Percentiles rank a stretch among this genome's conserved stretches.
Evolutionary conservation across 2,113 vertebrate genomes (phyloP).

Genomic region (Centropristis striata): DNA sequence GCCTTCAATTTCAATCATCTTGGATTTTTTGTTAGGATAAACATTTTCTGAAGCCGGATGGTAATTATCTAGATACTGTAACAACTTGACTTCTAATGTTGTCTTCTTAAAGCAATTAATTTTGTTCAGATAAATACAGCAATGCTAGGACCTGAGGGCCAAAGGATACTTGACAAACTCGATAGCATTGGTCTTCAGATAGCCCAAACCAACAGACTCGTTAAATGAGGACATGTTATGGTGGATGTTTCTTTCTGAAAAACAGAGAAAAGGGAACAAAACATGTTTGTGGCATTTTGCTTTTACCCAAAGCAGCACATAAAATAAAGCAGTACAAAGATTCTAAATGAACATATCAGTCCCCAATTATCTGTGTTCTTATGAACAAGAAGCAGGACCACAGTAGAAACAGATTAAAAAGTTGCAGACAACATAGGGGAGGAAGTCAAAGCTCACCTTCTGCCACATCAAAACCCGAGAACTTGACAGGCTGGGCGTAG

Average conservation of each 20-base stretch:
- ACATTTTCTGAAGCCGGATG: too few relatives aligned
- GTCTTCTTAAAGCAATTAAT: background rate
- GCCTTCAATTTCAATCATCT: too few relatives aligned
- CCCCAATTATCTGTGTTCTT: background rate
- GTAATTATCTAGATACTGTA: too few relatives aligned
- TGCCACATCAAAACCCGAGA: slow-evolving; percentile 96
- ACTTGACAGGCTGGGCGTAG: slow-evolving; percentile 99
- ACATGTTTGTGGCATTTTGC: background rate
- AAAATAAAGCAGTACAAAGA: background rate
- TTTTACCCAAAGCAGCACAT: background rate
- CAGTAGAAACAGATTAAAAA: background rate
- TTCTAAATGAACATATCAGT: background rate
- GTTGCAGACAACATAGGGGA: background rate
- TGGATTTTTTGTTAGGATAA: too few relatives aligned
- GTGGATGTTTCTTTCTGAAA: slow-evolving; percentile 94
- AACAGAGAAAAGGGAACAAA: background rate
- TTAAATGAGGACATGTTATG: slow-evolving; percentile 99
- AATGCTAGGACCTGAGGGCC: background rate
- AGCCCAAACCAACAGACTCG: slow-evolving; percentile 97
- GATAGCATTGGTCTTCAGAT: slow-evolving; percentile 97
- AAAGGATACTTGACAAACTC: slow-evolving; percentile 99
- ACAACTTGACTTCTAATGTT: too few relatives aligned
- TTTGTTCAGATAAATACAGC: background rate
- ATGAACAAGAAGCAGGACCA: background rate
- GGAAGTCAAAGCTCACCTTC: slow-evolving; percentile 88